These are phyloP conservation scores for Antheraea assamensis DNA, from an alignment of 2,888 invertebrate genomes.

Conservation along the genomic window DNA sequence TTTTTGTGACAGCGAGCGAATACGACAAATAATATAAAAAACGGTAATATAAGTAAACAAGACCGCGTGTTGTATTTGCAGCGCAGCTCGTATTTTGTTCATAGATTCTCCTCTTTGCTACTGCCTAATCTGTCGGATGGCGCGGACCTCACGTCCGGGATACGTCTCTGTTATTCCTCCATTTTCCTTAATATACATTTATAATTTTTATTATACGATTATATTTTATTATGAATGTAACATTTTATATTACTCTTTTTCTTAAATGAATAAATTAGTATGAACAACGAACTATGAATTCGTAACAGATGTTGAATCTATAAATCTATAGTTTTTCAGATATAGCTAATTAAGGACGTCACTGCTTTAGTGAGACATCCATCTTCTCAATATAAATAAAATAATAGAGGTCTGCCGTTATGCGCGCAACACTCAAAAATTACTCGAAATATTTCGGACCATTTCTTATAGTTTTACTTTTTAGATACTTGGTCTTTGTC, in stretches of 20 bases:
- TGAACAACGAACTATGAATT: not conserved
- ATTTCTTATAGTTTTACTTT: too few species aligned
- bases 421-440: too few species aligned
- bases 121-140: constrained; percentile 67
- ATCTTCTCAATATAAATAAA: too few species aligned
- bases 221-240: not conserved
- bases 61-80: constrained; percentile 66
- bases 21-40: constrained; percentile 73
- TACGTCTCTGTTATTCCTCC: constrained; percentile 70
- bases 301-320: not conserved
- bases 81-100: constrained; percentile 60
- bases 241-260: not conserved
- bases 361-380: too few species aligned
- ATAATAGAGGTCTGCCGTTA: too few species aligned
- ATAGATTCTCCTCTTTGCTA: constrained; percentile 70
- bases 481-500: too few species aligned
- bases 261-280: not conserved
- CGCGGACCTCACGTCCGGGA: constrained; percentile 67
- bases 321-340: not conserved
- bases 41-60: constrained; percentile 76
- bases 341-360: too few species aligned
- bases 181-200: constrained; percentile 44
- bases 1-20: constrained; percentile 44
- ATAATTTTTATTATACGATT: constrained; percentile 5
- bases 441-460: too few species aligned